Percentiles rank a stretch among this genome's conserved stretches.
Evolutionary conservation across 1,140 invertebrate genomes (phyloP).

Genomic region (Drosophila fuyamai): DNA sequence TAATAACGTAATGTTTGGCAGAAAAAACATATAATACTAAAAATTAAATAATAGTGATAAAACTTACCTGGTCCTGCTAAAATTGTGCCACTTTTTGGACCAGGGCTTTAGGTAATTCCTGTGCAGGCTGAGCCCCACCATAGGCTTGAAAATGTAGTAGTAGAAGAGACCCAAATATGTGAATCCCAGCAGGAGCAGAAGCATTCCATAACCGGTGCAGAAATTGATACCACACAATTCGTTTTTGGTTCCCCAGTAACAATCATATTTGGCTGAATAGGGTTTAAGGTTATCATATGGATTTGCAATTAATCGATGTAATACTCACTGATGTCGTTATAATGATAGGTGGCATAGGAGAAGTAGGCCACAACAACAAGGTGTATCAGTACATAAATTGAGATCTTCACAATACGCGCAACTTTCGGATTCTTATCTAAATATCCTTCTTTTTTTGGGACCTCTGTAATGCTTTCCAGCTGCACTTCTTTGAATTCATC

Average conservation of each 20-base stretch:
- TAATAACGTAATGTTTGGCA: too few relatives aligned
- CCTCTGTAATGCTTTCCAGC: not conserved
- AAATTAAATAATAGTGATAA: too few relatives aligned
- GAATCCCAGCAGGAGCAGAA: constrained; percentile 88
- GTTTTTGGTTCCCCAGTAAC: not conserved
- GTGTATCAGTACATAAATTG: constrained; percentile 43
- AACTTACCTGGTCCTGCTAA: constrained; percentile 66
- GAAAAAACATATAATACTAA: too few relatives aligned
- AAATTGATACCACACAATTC: constrained; percentile 83
- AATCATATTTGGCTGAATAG: constrained; percentile 45
- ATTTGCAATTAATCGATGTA: not conserved
- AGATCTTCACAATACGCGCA: constrained; percentile 30
- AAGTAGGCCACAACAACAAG: constrained; percentile 64
- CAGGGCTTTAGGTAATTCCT: constrained; percentile 52
- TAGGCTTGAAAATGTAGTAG: constrained; percentile 88
- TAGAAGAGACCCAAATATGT: constrained; percentile 89
- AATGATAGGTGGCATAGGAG: constrained; percentile 76
- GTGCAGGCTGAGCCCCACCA: constrained; percentile 85
- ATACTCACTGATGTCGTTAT: constrained; percentile 61
- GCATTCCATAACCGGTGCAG: constrained; percentile 90
- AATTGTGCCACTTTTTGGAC: constrained; percentile 73
- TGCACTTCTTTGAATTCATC: constrained; percentile 15
- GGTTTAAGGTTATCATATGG: too few relatives aligned
- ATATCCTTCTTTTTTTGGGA: not conserved
- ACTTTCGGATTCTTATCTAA: constrained; percentile 25